phyloP scores from a whole-genome alignment of 1,140 invertebrate genomes.

The Protaetia brevitarsis region DNA sequence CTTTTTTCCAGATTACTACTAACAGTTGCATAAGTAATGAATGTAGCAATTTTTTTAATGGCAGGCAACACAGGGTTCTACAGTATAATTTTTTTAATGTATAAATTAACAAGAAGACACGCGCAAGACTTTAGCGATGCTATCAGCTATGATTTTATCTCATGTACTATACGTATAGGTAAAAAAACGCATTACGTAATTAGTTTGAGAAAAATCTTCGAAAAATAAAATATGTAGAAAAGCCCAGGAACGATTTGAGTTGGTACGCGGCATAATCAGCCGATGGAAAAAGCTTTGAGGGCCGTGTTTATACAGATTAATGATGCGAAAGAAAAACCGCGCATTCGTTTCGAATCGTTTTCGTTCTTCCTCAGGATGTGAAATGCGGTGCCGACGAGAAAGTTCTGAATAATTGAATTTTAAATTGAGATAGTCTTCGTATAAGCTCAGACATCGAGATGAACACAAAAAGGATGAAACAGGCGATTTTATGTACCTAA shows the following conservation, averaged over 20 bases:
- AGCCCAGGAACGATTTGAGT: neutral
- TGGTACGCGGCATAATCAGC: neutral
- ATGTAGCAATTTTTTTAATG: too few species aligned
- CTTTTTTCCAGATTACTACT: too few species aligned
- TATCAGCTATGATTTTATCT: too few species aligned
- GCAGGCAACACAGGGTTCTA: too few species aligned
- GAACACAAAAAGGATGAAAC: conserved; percentile 1
- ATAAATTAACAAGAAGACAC: too few species aligned
- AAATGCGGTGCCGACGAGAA: neutral
- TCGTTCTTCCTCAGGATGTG: neutral
- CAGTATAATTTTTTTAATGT: too few species aligned
- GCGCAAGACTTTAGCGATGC: too few species aligned
- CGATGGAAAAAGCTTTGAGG: neutral
- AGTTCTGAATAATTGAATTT: conserved; percentile 18
- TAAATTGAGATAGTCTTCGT: conserved; percentile 9
- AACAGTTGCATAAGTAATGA: too few species aligned
- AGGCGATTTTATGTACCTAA: conserved; percentile 3
- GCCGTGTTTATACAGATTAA: conserved; percentile 7
- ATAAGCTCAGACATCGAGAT: conserved; percentile 8
- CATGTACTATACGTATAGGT: too few species aligned
- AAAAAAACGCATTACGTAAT: neutral
- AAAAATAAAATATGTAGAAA: neutral
- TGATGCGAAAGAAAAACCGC: conserved; percentile 10
- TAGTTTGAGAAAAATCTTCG: neutral
- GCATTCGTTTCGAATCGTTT: conserved; percentile 2